Base-by-base conservation (phyloP, 2,888 invertebrate genomes). In the Ophion obscuratus region DNA sequence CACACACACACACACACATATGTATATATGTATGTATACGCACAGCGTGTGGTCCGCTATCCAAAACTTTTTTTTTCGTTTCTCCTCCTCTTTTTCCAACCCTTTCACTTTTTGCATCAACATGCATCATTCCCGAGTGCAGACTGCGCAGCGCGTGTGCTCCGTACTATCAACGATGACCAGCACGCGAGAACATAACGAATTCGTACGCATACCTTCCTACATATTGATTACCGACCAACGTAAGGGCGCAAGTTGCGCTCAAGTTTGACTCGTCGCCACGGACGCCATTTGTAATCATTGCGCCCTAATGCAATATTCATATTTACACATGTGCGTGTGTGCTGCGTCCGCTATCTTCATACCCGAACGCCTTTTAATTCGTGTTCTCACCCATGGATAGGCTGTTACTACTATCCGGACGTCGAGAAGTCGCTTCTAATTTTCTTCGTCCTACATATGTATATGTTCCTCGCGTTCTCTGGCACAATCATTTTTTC, bases 301-400 rank as follows among this genome's bases (percentile, higher is more conserved):
- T 31, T 31, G 31, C 31, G 31, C 31, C 31, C 3, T 31, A 31
- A 31, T 3, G 31, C 3, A 31, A 31, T 31, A 31, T 31, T 31
- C 31, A 31, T 31, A 31, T 31, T 85, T 75, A 75, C 78, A 75
- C 74, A 14, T 77, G 64, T 71, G 73, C 75, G 81, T 85, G 76
- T 64, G 62, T 62, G 68, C 75, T 62, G 68, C 75, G 78, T 81
- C 81, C 74, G 70, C 77, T 81, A 85, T 78, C 81, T 78, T 85
- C 78, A 78, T 78, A 57, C 78, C 24, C 70, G 78, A 81, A 81
- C 85, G 78, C 78, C 78, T 81, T 77, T 77, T 77, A 71, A 77
- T 73, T 83, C 47, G 47, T 64, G 66, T 62, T 66, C 75, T 74
- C 59, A 24, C 70, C 31, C 31, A 31, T 31, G 31, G 31, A 31